Evolutionary conservation across 1,140 invertebrate genomes (phyloP).

Genomic region (Prorops nasuta): DNA sequence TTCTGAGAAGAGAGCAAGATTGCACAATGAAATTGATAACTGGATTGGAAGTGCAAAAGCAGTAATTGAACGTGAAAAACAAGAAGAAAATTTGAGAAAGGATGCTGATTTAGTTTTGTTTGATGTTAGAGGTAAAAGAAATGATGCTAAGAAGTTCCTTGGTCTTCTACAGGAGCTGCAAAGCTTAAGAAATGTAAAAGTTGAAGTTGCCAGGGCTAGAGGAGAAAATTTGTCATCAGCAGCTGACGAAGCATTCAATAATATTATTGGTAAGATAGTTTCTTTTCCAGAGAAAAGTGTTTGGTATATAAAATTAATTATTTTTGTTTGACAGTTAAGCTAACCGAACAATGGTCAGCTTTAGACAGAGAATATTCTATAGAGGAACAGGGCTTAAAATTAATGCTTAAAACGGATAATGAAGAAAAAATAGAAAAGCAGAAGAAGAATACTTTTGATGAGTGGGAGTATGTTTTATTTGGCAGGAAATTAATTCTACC

Average conservation of each 20-base stretch:
- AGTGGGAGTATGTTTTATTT: conserved; percentile 47
- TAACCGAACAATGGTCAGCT: conserved; percentile 42
- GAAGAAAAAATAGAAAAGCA: conserved; percentile 42
- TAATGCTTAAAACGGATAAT: conserved; percentile 50
- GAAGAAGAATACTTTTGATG: conserved; percentile 36
- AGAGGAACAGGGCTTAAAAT: conserved; percentile 50
- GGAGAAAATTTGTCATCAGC: conserved; percentile 58
- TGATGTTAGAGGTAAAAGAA: conserved; percentile 68
- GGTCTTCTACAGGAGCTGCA: conserved; percentile 62
- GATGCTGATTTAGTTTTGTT: conserved; percentile 69
- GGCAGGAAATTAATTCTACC: conserved; percentile 30
- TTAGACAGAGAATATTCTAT: conserved; percentile 46
- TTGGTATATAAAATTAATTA: conserved; percentile 10
- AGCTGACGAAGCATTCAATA: conserved; percentile 48
- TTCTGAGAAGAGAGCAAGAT: conserved; percentile 46
- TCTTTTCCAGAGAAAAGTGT: conserved; percentile 10
- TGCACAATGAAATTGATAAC: conserved; percentile 59
- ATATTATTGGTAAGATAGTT: conserved; percentile 39
- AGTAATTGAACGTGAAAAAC: conserved; percentile 62
- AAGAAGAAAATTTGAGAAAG: conserved; percentile 66
- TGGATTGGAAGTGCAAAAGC: conserved; percentile 63
- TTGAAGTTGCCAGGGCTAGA: conserved; percentile 61
- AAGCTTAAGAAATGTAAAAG: conserved; percentile 63
- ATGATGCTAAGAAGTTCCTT: conserved; percentile 65
- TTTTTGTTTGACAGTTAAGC: conserved; percentile 29